Evolutionary conservation across 2,888 invertebrate genomes (phyloP).

Genomic region (Caradrina kadenii): DNA sequence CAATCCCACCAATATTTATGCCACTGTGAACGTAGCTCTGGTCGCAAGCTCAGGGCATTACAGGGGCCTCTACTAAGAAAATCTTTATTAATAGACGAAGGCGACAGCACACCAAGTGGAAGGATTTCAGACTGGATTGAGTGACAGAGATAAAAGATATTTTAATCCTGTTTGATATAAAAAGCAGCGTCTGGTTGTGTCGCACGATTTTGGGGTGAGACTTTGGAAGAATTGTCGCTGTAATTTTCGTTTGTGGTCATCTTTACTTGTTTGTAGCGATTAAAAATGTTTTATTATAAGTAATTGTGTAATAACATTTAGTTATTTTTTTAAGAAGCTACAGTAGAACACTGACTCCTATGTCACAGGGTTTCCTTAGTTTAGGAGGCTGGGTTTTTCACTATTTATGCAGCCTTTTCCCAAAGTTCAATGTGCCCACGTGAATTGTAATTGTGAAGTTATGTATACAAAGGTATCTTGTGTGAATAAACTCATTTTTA

Average conservation of each 20-base stretch:
- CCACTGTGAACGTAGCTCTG: slow-evolving; percentile 40
- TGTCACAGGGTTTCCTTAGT: too few species aligned
- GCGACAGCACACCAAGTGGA: slow-evolving; percentile 56
- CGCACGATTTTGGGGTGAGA: slow-evolving; percentile 5
- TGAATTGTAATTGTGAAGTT: too few species aligned
- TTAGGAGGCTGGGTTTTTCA: too few species aligned
- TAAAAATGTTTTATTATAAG: too few species aligned
- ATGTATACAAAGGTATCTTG: too few species aligned
- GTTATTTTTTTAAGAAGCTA: too few species aligned
- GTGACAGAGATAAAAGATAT: slow-evolving; percentile 74
- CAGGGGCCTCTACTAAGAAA: slow-evolving; percentile 77
- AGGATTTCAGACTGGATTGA: slow-evolving; percentile 68
- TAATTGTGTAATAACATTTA: too few species aligned
- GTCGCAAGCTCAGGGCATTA: slow-evolving; percentile 65
- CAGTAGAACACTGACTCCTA: too few species aligned
- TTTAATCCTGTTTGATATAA: slow-evolving; percentile 68
- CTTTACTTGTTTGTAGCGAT: not conserved
- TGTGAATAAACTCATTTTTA: too few species aligned
- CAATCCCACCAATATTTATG: slow-evolving; percentile 62
- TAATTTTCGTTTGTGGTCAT: slow-evolving; percentile 14
- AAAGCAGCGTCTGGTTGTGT: slow-evolving; percentile 46
- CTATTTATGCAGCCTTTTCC: too few species aligned
- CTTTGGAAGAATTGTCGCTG: not conserved
- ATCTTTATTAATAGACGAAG: slow-evolving; percentile 87
- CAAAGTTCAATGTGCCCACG: too few species aligned